phyloP scores from a whole-genome alignment of 2,797 vertebrate genomes.

The Sitta carolinensis region DNA sequence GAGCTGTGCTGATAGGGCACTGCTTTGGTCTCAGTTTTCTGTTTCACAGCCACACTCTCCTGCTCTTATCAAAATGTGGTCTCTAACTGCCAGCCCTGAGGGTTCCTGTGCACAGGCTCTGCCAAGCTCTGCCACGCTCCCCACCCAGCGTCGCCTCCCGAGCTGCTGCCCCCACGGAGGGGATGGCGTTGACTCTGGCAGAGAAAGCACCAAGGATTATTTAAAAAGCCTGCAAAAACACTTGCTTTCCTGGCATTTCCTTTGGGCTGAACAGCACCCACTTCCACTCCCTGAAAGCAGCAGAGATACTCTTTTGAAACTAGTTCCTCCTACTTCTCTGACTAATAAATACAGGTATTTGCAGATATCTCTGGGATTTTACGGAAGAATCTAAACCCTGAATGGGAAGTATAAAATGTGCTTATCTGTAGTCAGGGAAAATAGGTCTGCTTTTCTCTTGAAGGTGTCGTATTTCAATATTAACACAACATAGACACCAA shows the following conservation, averaged over 20 bases:
- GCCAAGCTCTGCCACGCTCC: neutral
- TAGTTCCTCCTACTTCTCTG: neutral
- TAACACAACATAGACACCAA: neutral
- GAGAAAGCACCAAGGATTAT: neutral
- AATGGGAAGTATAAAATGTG: neutral
- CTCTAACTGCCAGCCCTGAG: neutral
- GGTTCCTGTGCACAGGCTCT: neutral
- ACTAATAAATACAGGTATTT: neutral
- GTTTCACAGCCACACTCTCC: neutral
- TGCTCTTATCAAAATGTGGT: slow-evolving; percentile 4
- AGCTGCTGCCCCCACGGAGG: neutral
- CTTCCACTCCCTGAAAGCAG: neutral
- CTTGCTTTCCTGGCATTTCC: neutral
- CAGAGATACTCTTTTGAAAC: neutral
- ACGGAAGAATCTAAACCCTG: neutral
- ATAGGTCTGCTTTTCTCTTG: neutral
- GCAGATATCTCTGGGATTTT: neutral
- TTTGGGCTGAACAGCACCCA: neutral
- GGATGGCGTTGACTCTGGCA: neutral
- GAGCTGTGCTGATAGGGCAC: neutral
- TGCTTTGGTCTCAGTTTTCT: slow-evolving; percentile 15
- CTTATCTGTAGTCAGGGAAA: neutral
- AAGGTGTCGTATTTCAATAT: neutral
- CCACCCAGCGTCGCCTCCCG: neutral
- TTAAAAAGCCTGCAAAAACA: neutral